Base-by-base conservation (phyloP, 2,113 vertebrate genomes). In the Cranoglanis bouderius region DNA sequence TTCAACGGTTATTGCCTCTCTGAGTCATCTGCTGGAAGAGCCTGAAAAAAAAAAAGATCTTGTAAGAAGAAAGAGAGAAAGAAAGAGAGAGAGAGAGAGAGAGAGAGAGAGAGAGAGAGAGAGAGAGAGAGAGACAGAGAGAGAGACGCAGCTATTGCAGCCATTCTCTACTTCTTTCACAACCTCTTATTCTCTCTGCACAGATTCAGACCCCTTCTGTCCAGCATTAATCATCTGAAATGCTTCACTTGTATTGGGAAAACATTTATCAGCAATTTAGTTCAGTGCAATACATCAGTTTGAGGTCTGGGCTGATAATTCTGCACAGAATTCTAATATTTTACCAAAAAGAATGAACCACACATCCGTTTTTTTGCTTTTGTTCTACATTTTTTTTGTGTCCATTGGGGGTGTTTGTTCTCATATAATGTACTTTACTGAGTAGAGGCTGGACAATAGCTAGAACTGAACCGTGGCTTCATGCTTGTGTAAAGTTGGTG, bases 1-100 rank as follows among this genome's bases (percentile, higher is more conserved):
- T 92, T 93, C 89, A 91, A 90, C 91, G 90, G 88, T 90, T 90
- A 94, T 92, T 91, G n/a, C 91, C 89, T 93, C 93, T 92, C 88
- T 88, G 91, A 92, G 92, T 93, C 93, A 89, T 78, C 72, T 74
- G 91, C 88, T 74, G 78, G 49, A 90, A 72, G 74, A 32, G 78
- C 55, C 78, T 72, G 51, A 53, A 80, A 4, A 10, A 49, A 49
- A 87, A 63, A 85, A n/a, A 35, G 40, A 35, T 26, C 74, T 5
- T 80, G 61, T 38, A 32, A 10, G 53, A 10, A 9, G 46, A 40
- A 26, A 49, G 43, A 29, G 24, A 49, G 24, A 29, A 3, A 77
- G 53, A 77, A 32, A 75, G 85, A 63, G 67, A 40, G 21, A 43
- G 77, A 70, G 32, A 49, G 51, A 24, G 51, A 38, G 75, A 32